Conservation (phyloP, 2,113 vertebrate species). For the Cyprinus carpio region DNA sequence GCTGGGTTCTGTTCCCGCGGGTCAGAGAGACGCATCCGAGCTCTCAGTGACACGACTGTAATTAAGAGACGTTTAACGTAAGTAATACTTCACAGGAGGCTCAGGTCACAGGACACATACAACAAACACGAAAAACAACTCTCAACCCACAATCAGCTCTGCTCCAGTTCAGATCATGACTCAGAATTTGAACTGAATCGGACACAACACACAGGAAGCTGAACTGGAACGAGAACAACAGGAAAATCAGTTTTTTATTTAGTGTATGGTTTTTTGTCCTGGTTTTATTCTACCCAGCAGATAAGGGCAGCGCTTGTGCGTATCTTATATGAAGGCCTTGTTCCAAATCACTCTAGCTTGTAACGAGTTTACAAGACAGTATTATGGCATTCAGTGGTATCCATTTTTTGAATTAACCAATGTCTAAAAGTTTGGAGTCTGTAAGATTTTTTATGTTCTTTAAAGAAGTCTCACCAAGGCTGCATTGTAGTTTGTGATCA, state of each 20-base stretch:
- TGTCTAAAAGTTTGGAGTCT: too few relatives aligned
- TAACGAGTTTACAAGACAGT: background rate
- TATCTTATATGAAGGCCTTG: background rate
- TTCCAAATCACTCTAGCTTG: background rate
- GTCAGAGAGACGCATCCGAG: background rate
- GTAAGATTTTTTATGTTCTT: too few relatives aligned
- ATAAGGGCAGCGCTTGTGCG: background rate
- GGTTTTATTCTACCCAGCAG: too few relatives aligned
- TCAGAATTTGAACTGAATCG: too few relatives aligned
- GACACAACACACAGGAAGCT: too few relatives aligned
- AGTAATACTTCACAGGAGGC: conserved; percentile 46
- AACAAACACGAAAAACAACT: background rate
- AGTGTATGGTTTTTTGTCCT: too few relatives aligned
- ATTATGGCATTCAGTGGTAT: background rate
- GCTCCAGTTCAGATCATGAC: too few relatives aligned
- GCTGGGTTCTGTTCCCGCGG: conserved; percentile 14
- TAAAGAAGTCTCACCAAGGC: too few relatives aligned
- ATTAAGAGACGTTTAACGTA: conserved; percentile 56
- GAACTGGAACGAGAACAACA: too few relatives aligned
- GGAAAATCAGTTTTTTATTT: too few relatives aligned
- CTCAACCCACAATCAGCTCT: background rate
- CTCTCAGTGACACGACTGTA: conserved; percentile 21
- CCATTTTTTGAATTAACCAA: too few relatives aligned
- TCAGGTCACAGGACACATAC: conserved; percentile 8
- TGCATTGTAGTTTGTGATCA: background rate